Conservation (phyloP, 2,888 invertebrate genomes). For the Brachynemurus nebulosus region DNA sequence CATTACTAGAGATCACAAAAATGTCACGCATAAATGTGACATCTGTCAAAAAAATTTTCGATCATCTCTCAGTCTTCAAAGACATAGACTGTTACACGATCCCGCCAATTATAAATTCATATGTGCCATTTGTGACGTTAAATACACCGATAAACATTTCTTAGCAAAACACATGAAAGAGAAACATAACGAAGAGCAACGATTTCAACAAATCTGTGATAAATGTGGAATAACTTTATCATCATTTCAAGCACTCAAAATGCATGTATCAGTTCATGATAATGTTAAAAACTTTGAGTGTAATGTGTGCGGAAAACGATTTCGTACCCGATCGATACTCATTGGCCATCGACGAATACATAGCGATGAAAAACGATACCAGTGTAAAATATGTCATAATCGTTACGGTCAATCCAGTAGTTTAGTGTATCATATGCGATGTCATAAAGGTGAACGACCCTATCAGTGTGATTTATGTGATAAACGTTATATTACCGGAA, state of each 20-base stretch:
- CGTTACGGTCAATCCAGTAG: conserved; percentile 16
- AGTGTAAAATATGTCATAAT: conserved; percentile 10
- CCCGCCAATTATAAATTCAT: neutral
- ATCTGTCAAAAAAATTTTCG: neutral
- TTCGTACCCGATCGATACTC: neutral
- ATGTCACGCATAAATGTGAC: neutral
- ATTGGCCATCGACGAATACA: neutral
- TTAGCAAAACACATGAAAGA: neutral
- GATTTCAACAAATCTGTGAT: neutral
- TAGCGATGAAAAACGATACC: neutral
- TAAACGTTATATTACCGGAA: too few species aligned
- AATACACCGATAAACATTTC: neutral
- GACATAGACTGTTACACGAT: neutral
- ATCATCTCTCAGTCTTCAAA: neutral
- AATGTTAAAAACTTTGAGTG: neutral
- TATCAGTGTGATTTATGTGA: conserved; percentile 16
- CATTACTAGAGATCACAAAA: neutral
- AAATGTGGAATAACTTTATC: neutral
- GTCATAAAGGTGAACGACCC: conserved; percentile 24
- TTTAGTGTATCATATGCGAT: conserved; percentile 16
- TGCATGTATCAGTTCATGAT: neutral
- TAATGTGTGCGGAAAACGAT: conserved; percentile 4
- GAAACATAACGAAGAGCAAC: neutral
- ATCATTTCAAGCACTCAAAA: neutral
- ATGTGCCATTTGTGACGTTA: neutral